Percentiles rank a stretch among this genome's conserved stretches.
Conservation (phyloP, 2,888 invertebrate species). For the Hydrotaea diabolus region DNA sequence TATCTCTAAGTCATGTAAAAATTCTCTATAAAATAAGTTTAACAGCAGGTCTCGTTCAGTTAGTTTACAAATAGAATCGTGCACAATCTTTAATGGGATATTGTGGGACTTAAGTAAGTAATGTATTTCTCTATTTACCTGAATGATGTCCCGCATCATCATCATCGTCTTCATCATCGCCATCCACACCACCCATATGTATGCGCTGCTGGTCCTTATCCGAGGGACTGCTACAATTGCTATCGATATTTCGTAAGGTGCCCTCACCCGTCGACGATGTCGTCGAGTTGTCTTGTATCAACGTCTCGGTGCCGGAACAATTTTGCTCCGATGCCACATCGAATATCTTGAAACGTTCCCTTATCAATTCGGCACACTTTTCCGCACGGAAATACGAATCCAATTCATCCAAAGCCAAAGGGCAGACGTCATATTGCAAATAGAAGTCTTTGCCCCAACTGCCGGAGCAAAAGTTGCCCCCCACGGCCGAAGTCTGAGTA, state of each 20-base stretch:
- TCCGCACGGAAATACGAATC: conserved; percentile 79
- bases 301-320: conserved; percentile 50
- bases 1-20: no score
- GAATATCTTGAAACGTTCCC: conserved; percentile 79
- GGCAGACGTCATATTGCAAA: conserved; percentile 78
- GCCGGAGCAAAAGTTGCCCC: conserved; percentile 69
- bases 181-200: conserved; percentile 38
- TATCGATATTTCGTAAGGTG: conserved; percentile 63
- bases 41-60: no score
- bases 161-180: conserved; percentile 78
- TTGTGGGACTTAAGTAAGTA: no score
- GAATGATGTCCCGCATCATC: conserved; percentile 88
- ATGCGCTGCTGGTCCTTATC: conserved; percentile 46
- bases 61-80: no score
- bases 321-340: conserved; percentile 69
- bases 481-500: conserved; percentile 28
- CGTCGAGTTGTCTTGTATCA: conserved; percentile 55
- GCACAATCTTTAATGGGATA: no score
- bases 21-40: no score
- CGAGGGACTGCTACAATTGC: conserved; percentile 63
- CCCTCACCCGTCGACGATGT: conserved; percentile 54
- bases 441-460: conserved; percentile 78
- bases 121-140: conserved; percentile 81
- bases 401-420: conserved; percentile 77
- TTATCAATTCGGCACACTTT: conserved; percentile 78